Base-by-base conservation (phyloP, 35 echinoderm and acorn worm species). In the Strongylocentrotus purpuratus region DNA sequence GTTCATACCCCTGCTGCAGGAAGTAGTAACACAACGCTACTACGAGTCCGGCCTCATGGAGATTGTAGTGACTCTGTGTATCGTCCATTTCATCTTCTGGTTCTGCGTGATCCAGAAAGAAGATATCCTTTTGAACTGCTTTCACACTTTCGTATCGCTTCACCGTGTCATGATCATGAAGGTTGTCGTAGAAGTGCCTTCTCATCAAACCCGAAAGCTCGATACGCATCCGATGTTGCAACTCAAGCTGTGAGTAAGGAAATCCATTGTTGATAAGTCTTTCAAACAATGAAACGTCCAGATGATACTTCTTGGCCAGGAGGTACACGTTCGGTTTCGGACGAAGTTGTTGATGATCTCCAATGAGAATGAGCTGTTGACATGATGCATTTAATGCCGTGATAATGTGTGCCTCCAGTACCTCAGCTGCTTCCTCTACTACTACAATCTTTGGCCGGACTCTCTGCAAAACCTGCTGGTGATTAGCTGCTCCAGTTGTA, bases 361-460 rank as follows among this genome's bases (percentile, higher is more conserved):
- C 98, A 28, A 99, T 99, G 0, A 99, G 90, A 89, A 99, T 97
- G 4, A 99, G 94, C 33, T 99, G 98, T 91, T 97, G 31, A 85
- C 97, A 97, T n/a, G 88, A 33, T 6, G 88, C 45, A 88, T 61
- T 95, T n/a, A 98, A 61, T 28, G 94, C 88, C 5, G 97, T 96
- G 10, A 98, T 86, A 32, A 98, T 96, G 50, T 99, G 98, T 59
- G 98, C 90, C 91, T 99, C 98, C 7, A 99, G 86, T 47, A 99
- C 94, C 94, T 99, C 98, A 13, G 98, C 98, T 47, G 98, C 98
- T 92, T 99, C 98, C 92, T 99, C 98, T 2, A 99, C 97, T 25
- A 99, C 88, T 12, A 99, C 95, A 32, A 99, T 99, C 31, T 86
- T 94, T 48, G 98, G 94, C 55, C 95, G 60, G 28, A 98, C 92